These are phyloP conservation scores for Agapornis roseicollis DNA, from an alignment of 2,113 vertebrate species.

Conservation along the genomic window DNA sequence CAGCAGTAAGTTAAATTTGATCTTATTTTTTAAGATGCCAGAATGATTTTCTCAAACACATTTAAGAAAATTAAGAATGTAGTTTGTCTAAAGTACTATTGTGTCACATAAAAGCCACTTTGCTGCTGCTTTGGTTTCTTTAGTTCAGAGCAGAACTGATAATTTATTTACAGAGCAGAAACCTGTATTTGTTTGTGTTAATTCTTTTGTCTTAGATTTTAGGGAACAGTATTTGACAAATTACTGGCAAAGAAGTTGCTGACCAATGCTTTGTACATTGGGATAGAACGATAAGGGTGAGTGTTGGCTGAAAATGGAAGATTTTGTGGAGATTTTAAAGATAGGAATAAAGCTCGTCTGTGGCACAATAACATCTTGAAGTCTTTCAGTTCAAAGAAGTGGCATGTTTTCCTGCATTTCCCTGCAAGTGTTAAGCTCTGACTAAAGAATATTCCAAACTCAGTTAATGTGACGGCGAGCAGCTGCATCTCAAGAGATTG, in stretches of 20 bases:
- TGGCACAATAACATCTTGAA: neutral
- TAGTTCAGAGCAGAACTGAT: conserved; percentile 9
- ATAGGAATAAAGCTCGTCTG: neutral
- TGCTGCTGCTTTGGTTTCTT: neutral
- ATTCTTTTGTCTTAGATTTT: conserved; percentile 14
- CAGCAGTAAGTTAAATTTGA: neutral
- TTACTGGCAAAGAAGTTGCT: conserved; percentile 20
- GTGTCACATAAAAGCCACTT: neutral
- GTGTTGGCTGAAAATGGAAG: neutral
- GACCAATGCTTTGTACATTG: neutral
- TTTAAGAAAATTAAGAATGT: neutral
- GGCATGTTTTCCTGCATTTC: neutral
- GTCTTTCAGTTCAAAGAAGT: neutral
- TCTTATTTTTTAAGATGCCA: neutral
- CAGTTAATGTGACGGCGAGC: neutral
- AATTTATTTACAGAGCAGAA: conserved; percentile 57
- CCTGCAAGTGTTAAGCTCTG: neutral
- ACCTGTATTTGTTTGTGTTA: conserved; percentile 44
- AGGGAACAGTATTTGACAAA: neutral
- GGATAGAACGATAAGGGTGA: neutral
- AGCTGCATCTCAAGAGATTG: neutral
- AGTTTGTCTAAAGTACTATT: neutral
- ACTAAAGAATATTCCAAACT: neutral
- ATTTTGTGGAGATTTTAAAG: neutral
- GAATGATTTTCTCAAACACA: neutral